phyloP scores from a whole-genome alignment of 1,140 invertebrate species.

The Drosophila albomicans region DNA sequence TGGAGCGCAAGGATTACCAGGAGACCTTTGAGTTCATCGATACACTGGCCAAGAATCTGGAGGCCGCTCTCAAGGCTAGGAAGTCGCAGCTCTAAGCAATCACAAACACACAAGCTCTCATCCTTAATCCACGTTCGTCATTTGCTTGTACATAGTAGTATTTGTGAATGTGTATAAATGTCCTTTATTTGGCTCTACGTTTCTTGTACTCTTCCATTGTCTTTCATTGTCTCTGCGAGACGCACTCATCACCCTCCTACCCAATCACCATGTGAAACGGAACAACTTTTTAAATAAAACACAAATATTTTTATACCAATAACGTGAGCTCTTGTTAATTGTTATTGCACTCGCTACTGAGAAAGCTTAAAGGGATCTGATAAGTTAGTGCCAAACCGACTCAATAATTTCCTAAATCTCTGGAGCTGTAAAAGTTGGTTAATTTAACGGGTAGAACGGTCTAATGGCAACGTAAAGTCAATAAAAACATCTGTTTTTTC shows the following conservation, averaged over 20 bases:
- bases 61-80: slow-evolving; percentile 87
- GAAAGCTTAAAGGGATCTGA: no score
- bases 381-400: no score
- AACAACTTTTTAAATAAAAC: slow-evolving; percentile 71
- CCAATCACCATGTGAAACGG: slow-evolving; percentile 36
- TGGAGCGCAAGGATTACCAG: slow-evolving; percentile 94
- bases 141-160: slow-evolving; percentile 30
- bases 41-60: slow-evolving; percentile 97
- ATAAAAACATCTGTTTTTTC: no score
- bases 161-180: slow-evolving; percentile 39
- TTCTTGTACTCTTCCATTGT: slow-evolving; percentile 33
- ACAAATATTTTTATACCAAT: slow-evolving; percentile 71
- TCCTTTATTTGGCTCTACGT: slow-evolving; percentile 14
- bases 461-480: no score
- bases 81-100: slow-evolving; percentile 34
- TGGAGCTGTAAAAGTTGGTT: no score
- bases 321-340: slow-evolving; percentile 10
- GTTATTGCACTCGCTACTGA: no score
- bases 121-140: slow-evolving; percentile 9
- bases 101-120: slow-evolving; percentile 24
- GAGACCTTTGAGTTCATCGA: slow-evolving; percentile 99
- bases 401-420: no score
- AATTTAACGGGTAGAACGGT: no score
- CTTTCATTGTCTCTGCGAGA: slow-evolving; percentile 78
- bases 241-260: slow-evolving; percentile 4